phyloP scores from a whole-genome alignment of 2,797 vertebrate species.

The Crax fasciolata region DNA sequence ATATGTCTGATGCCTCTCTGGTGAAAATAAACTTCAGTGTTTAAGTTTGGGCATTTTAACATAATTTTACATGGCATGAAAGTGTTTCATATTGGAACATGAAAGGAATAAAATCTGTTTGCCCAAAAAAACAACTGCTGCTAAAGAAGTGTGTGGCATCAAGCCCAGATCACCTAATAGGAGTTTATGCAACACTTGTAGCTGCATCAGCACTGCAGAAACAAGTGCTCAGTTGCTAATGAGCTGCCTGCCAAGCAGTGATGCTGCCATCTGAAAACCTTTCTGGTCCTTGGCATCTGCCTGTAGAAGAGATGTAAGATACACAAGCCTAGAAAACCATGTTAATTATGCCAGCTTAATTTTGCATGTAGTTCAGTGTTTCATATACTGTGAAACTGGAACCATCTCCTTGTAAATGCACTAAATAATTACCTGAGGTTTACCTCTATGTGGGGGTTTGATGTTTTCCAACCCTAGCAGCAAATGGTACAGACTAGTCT shows the following conservation, averaged over 20 bases:
- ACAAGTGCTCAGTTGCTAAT: slow-evolving; percentile 70
- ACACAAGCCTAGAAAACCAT: slow-evolving; percentile 57
- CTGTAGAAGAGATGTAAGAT: slow-evolving; percentile 38
- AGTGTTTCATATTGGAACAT: slow-evolving; percentile 66
- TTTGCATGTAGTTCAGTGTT: background rate
- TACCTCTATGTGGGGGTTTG: background rate
- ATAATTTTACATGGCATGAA: slow-evolving; percentile 60
- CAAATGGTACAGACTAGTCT: background rate
- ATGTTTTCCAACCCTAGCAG: background rate
- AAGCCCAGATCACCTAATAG: slow-evolving; percentile 71
- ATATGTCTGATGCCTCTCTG: slow-evolving; percentile 28
- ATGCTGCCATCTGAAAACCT: slow-evolving; percentile 48
- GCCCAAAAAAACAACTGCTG: slow-evolving; percentile 42
- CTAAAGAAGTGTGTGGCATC: slow-evolving; percentile 62
- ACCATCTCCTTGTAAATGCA: slow-evolving; percentile 39
- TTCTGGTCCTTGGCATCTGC: slow-evolving; percentile 61
- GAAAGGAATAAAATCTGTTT: slow-evolving; percentile 65
- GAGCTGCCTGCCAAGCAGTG: slow-evolving; percentile 66
- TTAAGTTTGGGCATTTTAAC: slow-evolving; percentile 50
- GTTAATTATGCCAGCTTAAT: slow-evolving; percentile 71
- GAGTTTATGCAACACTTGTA: slow-evolving; percentile 58
- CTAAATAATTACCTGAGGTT: slow-evolving; percentile 42
- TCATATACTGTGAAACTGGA: background rate
- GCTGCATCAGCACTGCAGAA: slow-evolving; percentile 56
- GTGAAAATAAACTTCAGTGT: slow-evolving; percentile 47